These are phyloP conservation scores for Brachypodius melanocephalos DNA, from an alignment of 2,113 vertebrate species.

Conservation along the genomic window DNA sequence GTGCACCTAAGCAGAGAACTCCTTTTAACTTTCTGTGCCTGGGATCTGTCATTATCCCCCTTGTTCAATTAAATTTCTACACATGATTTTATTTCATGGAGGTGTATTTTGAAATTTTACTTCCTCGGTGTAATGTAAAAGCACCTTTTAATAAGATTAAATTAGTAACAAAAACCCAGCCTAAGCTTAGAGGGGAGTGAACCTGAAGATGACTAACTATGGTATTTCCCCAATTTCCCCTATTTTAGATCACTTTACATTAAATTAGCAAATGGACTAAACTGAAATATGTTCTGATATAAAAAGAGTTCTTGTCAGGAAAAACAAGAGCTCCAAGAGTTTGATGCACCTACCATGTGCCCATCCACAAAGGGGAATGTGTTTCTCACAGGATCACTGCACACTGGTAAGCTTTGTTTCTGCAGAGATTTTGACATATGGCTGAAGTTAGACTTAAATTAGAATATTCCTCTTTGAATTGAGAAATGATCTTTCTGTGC, in stretches of 20 bases:
- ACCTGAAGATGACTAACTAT: background rate
- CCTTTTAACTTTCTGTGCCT: background rate
- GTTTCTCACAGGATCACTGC: slow-evolving; percentile 56
- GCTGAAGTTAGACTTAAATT: slow-evolving; percentile 76
- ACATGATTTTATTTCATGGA: background rate
- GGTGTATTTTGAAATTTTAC: background rate
- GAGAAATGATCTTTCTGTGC: slow-evolving; percentile 76
- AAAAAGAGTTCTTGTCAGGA: slow-evolving; percentile 25
- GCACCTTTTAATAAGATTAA: background rate
- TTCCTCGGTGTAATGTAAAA: background rate
- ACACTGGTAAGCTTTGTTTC: slow-evolving; percentile 78
- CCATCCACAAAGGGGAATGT: slow-evolving; percentile 64
- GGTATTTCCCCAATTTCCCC: background rate
- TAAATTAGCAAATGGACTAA: background rate
- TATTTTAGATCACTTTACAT: background rate
- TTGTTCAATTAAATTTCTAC: background rate
- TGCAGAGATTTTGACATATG: slow-evolving; percentile 72
- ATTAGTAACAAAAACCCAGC: background rate
- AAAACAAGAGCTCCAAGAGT: background rate
- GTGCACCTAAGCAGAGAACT: background rate
- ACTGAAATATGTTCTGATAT: slow-evolving; percentile 20
- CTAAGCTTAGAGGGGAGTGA: background rate
- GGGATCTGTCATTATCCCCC: background rate
- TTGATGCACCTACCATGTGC: slow-evolving; percentile 44
- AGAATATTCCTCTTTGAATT: slow-evolving; percentile 76